Evolutionary conservation across 2,797 vertebrate genomes (phyloP).

Genomic region (Picus viridis): DNA sequence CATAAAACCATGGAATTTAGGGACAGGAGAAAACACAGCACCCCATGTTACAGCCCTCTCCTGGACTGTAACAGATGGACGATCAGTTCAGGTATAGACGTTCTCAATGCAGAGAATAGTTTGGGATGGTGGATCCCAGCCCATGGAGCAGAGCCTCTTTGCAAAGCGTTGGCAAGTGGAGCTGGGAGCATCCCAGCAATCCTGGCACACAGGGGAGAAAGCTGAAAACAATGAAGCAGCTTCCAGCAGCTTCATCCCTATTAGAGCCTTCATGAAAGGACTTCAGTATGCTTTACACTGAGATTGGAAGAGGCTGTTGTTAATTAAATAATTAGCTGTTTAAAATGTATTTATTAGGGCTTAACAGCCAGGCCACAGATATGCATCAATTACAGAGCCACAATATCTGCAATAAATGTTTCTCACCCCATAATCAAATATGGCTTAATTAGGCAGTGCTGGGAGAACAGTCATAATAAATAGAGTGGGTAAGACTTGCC

Average conservation of each 20-base stretch:
- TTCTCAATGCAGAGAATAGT: rapidly evolving
- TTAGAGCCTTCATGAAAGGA: not conserved
- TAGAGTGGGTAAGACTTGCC: conserved; percentile 49
- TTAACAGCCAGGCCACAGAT: conserved; percentile 63
- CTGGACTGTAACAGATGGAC: too few relatives aligned
- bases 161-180: not conserved
- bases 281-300: not conserved
- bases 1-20: not conserved
- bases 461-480: conserved; percentile 66
- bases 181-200: not conserved
- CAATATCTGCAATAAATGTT: conserved; percentile 70
- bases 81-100: not conserved
- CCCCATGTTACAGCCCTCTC: not conserved
- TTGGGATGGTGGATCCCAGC: not conserved
- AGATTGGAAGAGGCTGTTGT: conserved; percentile 13
- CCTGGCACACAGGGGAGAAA: rapidly evolving
- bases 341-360: conserved; percentile 64
- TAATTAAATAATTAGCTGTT: conserved; percentile 72
- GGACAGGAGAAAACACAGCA: not conserved
- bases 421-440: conserved; percentile 66
- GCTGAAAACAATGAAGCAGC: not conserved
- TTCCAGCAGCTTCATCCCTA: not conserved
- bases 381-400: conserved; percentile 63
- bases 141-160: not conserved
- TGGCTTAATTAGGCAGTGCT: conserved; percentile 68